phyloP scores from a whole-genome alignment of 2,113 vertebrate genomes.

The Nansenia antarctica region DNA sequence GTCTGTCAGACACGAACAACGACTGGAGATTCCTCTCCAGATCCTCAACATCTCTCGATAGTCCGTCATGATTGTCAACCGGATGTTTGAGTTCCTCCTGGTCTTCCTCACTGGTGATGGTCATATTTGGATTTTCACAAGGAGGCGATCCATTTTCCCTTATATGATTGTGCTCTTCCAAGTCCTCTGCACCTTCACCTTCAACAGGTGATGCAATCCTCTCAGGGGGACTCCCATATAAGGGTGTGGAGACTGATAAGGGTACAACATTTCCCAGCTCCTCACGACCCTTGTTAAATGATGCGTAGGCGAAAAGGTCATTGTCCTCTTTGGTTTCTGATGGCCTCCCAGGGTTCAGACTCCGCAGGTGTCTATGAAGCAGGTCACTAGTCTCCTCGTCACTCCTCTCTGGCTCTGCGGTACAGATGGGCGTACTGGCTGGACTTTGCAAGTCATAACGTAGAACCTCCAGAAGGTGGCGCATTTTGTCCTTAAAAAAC shows the following conservation, averaged over 20 bases:
- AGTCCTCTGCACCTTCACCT: constrained; percentile 22
- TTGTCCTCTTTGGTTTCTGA: constrained; percentile 38
- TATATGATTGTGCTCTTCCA: constrained; percentile 7
- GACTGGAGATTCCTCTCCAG: constrained; percentile 59
- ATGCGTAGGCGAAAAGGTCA: constrained; percentile 17
- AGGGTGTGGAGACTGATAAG: constrained; percentile 22
- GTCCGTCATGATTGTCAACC: constrained; percentile 20
- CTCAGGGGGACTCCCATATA: constrained; percentile 21
- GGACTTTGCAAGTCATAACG: constrained; percentile 68
- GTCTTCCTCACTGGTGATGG: constrained; percentile 19
- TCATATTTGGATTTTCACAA: constrained; percentile 12
- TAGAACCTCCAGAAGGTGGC: constrained; percentile 73
- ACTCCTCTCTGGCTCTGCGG: constrained; percentile 36
- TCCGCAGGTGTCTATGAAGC: constrained; percentile 23
- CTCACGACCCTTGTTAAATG: constrained; percentile 28
- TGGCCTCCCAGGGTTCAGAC: constrained; percentile 20
- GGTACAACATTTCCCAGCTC: constrained; percentile 14
- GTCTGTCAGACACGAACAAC: constrained; percentile 57
- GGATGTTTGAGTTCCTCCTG: constrained; percentile 9
- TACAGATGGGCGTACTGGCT: constrained; percentile 15
- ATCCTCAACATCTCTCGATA: constrained; percentile 58
- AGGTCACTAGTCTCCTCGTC: constrained; percentile 15
- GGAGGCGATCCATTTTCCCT: neutral
- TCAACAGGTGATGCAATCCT: constrained; percentile 10
- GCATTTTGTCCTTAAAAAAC: constrained; percentile 75